Base-by-base conservation (phyloP, 2,797 vertebrate genomes). In the Tapera naevia region DNA sequence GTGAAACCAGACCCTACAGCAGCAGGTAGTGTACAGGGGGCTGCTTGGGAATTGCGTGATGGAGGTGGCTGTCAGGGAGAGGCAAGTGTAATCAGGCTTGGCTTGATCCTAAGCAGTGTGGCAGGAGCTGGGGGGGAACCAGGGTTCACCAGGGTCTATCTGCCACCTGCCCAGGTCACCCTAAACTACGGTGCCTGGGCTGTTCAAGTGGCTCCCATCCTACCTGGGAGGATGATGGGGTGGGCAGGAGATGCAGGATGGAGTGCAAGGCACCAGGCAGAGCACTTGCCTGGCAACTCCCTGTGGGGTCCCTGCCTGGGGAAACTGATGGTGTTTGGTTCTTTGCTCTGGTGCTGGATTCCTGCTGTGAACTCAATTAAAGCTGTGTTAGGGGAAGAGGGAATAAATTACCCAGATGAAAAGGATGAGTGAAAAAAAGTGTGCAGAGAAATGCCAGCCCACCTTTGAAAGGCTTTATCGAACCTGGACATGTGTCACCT, bases 281-380 rank as follows among this genome's bases (percentile, higher is more conserved):
- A 72, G 62, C 53, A 4, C 58, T 74, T 67, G 75, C 45, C 69
- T 4, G 0, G 51, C 16, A 58, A 58, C 22, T 80, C 74, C 56
- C 80, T 39, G 35, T 54, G 70, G 56, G 80, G 41, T 91, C 76
- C 54, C 70, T 75, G 80, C 73, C 62, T 75, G 80, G 70, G 88
- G 67, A 92, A 58, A 56, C 30, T 76, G 86, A 22, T 62, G 81
- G n/a, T 76, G 81, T 75, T 89, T 56, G 39, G n/a, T 87, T 89
- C 87, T 90, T 88, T 87, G 84, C 79, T 82, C 64, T 3, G 3
- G 70, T 76, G 67, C 81, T 0, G 25, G 71, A 39, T 78, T 89
- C 94, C 91, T 27, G 75, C 94, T 96, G 96, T 67, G 89, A 95
- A 78, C 87, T 93, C 87, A 91, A 92, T 96, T 95, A 95, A 94